Base-by-base conservation (phyloP, 2,113 vertebrate genomes). In the Excalfactoria chinensis region DNA sequence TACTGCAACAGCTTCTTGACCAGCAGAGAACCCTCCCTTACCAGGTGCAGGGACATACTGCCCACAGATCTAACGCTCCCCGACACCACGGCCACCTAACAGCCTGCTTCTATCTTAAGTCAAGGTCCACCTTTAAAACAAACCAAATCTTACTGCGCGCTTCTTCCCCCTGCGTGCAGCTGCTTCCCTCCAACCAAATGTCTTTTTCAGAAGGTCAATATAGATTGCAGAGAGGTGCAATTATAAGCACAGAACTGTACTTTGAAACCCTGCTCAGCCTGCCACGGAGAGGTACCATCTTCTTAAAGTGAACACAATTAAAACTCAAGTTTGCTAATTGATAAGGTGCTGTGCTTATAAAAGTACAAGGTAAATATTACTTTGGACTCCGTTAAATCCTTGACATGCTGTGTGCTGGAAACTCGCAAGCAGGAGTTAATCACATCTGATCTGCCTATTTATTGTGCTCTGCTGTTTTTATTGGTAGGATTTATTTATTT, bases 221-320 rank as follows among this genome's bases (percentile, higher is more conserved):
- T 18, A 94, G 86, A 86, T 97, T 97, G 74, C 10, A 75, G 66
- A 93, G 59, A 84, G 72, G 82, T 88, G 60, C 74, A 90, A 80
- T 87, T 83, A 79, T 6, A 43, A 92, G 95, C 92, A 95, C 76
- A 70, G 67, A 79, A 55, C 28, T 87, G 87, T 70, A 97, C 95
- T 94, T 96, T 95, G 97, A 95, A 94, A 96, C 92, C 51, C 76
- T 49, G 79, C 72, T 92, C 78, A 86, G 79, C 91, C 92, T 95
- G 88, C 51, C 89, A 89, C 80, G 68, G 90, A 95, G 76, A 1
- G 7, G 93, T 82, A 95, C 91, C 88, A 88, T 92, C 86, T 84
- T 83, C 89, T 90, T 58, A 43, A 75, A 92, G 69, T 1, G 4
- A 53, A 7, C 75, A 85, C 71, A 62, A 62, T 69, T 88, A 85